Conservation (phyloP, 2,888 invertebrate species). For the Drosophila gaucha region DNA sequence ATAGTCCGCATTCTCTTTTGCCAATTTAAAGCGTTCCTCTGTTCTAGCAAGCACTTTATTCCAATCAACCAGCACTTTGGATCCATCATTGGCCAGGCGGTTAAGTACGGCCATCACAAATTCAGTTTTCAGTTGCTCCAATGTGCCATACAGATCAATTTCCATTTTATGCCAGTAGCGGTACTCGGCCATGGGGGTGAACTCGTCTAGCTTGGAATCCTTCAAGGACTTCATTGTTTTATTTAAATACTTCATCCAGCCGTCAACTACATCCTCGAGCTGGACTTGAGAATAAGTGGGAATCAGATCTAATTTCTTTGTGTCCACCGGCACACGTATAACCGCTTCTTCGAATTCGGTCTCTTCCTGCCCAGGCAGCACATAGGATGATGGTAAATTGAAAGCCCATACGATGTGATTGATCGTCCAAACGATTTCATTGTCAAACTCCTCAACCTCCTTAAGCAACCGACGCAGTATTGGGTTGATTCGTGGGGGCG, state of each 20-base stretch:
- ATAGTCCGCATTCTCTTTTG: conserved; percentile 84
- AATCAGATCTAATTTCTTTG: conserved; percentile 72
- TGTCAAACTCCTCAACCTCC: conserved; percentile 86
- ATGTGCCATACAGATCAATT: conserved; percentile 90
- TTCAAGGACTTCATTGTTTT: conserved; percentile 81
- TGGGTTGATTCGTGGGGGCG: conserved; percentile 71
- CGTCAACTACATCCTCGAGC: conserved; percentile 86
- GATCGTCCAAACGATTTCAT: conserved; percentile 85
- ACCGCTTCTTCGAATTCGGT: conserved; percentile 83
- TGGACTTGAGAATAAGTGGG: conserved; percentile 83
- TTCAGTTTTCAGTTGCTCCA: conserved; percentile 92
- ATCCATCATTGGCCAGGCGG: conserved; percentile 55
- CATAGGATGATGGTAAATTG: conserved; percentile 83
- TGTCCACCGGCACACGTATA: conserved; percentile 81
- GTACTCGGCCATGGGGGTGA: conserved; percentile 93
- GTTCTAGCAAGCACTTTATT: conserved; percentile 58
- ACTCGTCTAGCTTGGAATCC: conserved; percentile 87
- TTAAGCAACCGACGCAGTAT: conserved; percentile 77
- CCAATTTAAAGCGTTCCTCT: conserved; percentile 74
- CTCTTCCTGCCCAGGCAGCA: conserved; percentile 83
- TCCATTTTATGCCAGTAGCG: conserved; percentile 94
- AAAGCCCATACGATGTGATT: conserved; percentile 83
- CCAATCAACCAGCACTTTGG: conserved; percentile 73
- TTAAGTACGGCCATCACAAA: conserved; percentile 81
- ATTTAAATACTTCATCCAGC: conserved; percentile 86